Evolutionary conservation across 2,113 vertebrate species (phyloP).

Genomic region (Carassius carassius): DNA sequence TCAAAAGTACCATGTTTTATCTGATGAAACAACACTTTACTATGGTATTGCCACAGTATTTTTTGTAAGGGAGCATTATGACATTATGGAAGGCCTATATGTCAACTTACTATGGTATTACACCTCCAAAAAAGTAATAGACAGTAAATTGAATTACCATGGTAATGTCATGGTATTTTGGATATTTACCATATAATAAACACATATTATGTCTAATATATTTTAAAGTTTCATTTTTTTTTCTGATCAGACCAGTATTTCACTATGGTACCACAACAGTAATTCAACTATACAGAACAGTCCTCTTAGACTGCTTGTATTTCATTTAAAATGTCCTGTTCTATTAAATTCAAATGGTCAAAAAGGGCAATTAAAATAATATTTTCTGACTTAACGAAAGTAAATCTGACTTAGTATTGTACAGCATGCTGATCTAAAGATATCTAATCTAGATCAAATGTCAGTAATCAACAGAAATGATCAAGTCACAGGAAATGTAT

Average conservation of each 20-base stretch:
- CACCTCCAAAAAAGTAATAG: not conserved
- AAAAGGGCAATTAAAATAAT: too few species aligned
- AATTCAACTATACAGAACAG: not conserved
- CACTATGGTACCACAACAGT: not conserved
- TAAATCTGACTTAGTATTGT: not conserved
- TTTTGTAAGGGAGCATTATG: too few species aligned
- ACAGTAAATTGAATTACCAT: not conserved
- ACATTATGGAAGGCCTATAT: too few species aligned
- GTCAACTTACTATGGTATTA: not conserved
- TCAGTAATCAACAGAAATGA: constrained; percentile 3
- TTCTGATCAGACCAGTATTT: not conserved
- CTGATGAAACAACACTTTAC: not conserved
- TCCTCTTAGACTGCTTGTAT: not conserved
- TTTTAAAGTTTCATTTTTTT: not conserved
- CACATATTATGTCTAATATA: not conserved
- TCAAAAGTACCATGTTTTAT: not conserved
- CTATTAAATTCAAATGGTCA: not conserved
- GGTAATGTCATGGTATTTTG: not conserved
- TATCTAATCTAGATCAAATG: not conserved
- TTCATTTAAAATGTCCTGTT: not conserved
- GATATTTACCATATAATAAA: not conserved
- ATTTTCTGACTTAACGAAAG: not conserved
- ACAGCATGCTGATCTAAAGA: not conserved
- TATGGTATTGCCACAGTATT: not conserved
- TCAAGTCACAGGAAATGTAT: not conserved